Evolutionary conservation across 53 echinoderm and acorn worm species (phyloP), one percentile per base, ranked within the genome.

Genomic region (Paelopatides confundens): DNA sequence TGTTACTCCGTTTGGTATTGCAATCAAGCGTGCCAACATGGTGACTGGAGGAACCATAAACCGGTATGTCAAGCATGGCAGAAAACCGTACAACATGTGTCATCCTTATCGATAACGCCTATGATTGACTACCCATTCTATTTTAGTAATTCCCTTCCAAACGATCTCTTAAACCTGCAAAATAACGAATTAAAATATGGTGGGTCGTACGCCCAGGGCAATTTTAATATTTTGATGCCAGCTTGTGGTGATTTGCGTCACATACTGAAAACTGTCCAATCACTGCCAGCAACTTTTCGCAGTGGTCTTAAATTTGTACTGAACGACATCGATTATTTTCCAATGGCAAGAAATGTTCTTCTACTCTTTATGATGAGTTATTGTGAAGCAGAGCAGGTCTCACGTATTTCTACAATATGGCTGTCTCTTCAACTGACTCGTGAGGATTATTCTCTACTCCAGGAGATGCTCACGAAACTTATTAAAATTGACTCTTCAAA

Each of bases 181-280:
- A 74, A 10, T 13, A 46, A 74, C 3, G 27, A 39, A 40, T 17
- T 5, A 5, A 0, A 58, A 21, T 21, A 28, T 40, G 14, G 39
- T 39, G 23, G 15, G 12, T 39, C 46, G 21, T 32, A n/a, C 5
- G 17, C 31, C 13, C 9, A 43, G 9, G 26, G 43, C 23, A 46
- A 74, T 5, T 74, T 74, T 28, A n/a, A 27, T 23, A 39, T 74
- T 29, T 46, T 74, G 24, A 39, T 74, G n/a, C 39, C 71, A 21
- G 71, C 39, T 11, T 71, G 71, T 14, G 71, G 71, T 71, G 71
- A 71, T 39, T 40, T 71, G 13, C 71, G 71, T 46, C 39, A 71
- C 9, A 46, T 46, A 28, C 37, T 28, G 7, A 38, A 71, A 3
- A 71, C 71, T 7, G 34, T 71, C 12, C 39, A 71, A 10, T 71